phyloP scores from a whole-genome alignment of 2,113 vertebrate species.

The Perca fluviatilis region DNA sequence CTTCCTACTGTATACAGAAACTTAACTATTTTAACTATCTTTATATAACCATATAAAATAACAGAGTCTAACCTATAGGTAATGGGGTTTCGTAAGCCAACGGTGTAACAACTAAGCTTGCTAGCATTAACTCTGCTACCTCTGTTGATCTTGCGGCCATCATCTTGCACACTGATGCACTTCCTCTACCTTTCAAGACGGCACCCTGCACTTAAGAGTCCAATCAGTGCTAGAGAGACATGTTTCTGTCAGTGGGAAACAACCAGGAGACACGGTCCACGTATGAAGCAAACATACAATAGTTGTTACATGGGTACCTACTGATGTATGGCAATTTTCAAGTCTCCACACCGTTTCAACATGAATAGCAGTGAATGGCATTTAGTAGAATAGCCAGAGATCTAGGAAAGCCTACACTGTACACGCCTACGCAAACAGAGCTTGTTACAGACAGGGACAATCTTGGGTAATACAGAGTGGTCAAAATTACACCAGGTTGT shows the following conservation, averaged over 20 bases:
- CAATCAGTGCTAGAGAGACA: background rate
- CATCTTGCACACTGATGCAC: background rate
- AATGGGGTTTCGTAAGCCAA: background rate
- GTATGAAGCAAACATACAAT: background rate
- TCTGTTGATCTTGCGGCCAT: background rate
- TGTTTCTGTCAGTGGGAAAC: background rate
- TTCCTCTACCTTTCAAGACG: background rate
- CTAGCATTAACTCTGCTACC: background rate
- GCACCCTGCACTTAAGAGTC: background rate
- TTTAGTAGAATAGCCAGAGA: background rate
- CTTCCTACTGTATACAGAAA: background rate
- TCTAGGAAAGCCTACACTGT: constrained; percentile 15
- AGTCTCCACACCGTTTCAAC: background rate
- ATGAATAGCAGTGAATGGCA: background rate
- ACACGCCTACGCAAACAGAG: constrained; percentile 29
- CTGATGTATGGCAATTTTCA: background rate
- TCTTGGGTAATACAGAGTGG: background rate
- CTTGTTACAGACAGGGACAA: background rate
- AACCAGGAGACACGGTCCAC: background rate
- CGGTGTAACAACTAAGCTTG: background rate
- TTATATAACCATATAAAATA: background rate
- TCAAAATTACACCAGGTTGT: constrained; percentile 17
- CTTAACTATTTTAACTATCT: background rate
- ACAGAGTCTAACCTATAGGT: background rate
- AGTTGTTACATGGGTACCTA: background rate